A percentile compares a stretch with the other conserved stretches of the same genome.
Evolutionary conservation across 2,797 vertebrate genomes (phyloP).

Genomic region (Heteromormyrus szaboi): DNA sequence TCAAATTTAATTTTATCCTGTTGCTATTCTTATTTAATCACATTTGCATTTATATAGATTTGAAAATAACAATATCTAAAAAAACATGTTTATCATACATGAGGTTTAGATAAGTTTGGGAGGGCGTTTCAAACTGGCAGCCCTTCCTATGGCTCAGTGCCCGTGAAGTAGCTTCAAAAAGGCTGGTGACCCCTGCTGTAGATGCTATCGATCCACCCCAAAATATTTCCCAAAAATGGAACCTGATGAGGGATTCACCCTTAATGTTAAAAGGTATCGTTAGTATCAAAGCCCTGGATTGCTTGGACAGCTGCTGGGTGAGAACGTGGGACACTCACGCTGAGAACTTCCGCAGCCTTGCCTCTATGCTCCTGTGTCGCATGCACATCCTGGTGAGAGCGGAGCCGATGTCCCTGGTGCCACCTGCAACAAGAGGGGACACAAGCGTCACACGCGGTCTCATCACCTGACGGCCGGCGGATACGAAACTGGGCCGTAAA

Average conservation of each 20-base stretch:
- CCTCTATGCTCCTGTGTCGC: slow-evolving; percentile 65
- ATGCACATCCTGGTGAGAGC: slow-evolving; percentile 68
- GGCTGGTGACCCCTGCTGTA: not conserved
- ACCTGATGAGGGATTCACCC: not conserved
- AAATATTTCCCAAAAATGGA: not conserved
- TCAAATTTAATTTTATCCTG: too few species aligned
- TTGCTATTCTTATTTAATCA: too few species aligned
- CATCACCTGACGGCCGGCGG: not conserved
- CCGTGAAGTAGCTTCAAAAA: too few species aligned
- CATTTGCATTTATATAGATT: too few species aligned
- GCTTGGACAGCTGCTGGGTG: not conserved
- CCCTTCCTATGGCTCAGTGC: too few species aligned
- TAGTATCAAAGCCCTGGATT: not conserved
- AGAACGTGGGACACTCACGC: slow-evolving; percentile 44
- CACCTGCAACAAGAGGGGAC: slow-evolving; percentile 44
- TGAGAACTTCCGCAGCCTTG: slow-evolving; percentile 61
- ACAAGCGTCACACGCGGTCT: not conserved
- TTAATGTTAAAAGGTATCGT: not conserved
- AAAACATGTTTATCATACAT: too few species aligned
- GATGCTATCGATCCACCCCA: not conserved
- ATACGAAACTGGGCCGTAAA: not conserved
- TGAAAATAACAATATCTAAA: too few species aligned
- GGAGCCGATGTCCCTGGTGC: slow-evolving; percentile 63
- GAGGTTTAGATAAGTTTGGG: too few species aligned
- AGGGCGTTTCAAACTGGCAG: too few species aligned